Base-by-base conservation (phyloP, 2,797 vertebrate species). In the Phaenicophaeus curvirostris region DNA sequence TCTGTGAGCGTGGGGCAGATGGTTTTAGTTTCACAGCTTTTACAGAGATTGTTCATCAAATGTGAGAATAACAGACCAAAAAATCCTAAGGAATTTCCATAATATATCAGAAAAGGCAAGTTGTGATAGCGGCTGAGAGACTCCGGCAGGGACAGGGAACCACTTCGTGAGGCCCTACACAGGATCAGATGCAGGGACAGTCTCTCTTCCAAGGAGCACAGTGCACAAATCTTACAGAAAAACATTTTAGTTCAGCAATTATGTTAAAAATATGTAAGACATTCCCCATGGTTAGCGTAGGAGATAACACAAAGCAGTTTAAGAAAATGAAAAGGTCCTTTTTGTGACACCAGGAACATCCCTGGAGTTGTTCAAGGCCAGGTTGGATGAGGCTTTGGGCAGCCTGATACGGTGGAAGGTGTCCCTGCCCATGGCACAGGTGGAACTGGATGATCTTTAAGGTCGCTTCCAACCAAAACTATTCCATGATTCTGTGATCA, bases 61-160 rank as follows among this genome's bases (percentile, higher is more conserved):
- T 8, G 5, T 50, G 39, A 89, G 28, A 82, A 54, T 74, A 89
- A 51, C 16, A 41, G 23, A 24, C 8, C 4, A 37, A 65, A 21
- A 30, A 63, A 18, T 37, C n/a, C 54, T 58, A 46, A 44, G 13
- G 27, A 61, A 88, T 54, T 53, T 28, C 16, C 30, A 13, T 51
- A 50, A 9, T 2, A 4, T 14, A 28, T 42, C 23, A 27, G 50
- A 37, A 79, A 85, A 69, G 9, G 19, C 61, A 55, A 74, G 31
- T 37, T 81, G 53, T 44, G 63, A 11, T 18, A 68, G 50, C 55
- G 58, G 35, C n/a, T 50, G 27, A 42, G 63, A 87, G 20, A 35
- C 6, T 17, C 30, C 6, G 2, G n/a, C 46, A n/a, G n/a, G 51
- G 50, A 13, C 14, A 0, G 51, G 18, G 24, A 37, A 2, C 20